A percentile compares a stretch with the other conserved stretches of the same genome.
Evolutionary conservation across 2,888 invertebrate genomes (phyloP).

Genomic region (Agrilus cyanescens): DNA sequence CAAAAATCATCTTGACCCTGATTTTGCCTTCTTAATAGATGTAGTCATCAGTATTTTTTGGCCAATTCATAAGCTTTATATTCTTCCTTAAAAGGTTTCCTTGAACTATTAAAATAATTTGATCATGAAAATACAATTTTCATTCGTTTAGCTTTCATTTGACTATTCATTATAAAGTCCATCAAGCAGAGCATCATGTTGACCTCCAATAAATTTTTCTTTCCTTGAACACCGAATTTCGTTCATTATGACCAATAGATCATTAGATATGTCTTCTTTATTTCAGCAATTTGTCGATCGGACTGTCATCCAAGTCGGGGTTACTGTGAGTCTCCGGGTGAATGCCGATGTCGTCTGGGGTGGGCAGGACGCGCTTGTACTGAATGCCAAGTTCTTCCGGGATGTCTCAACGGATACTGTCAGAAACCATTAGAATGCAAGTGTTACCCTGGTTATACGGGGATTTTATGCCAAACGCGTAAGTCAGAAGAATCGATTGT

Average conservation of each 20-base stretch:
- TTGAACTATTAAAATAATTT: too few species aligned
- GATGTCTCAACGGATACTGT: slow-evolving; percentile 84
- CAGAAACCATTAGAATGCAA: slow-evolving; percentile 82
- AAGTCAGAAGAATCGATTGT: slow-evolving; percentile 31
- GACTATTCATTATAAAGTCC: too few species aligned
- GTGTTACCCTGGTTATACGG: slow-evolving; percentile 85
- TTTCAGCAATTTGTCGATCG: slow-evolving; percentile 70
- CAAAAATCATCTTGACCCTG: too few species aligned
- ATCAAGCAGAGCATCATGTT: too few species aligned
- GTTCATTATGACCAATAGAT: neutral
- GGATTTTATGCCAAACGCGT: slow-evolving; percentile 80
- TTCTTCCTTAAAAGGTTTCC: too few species aligned
- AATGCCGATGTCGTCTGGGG: slow-evolving; percentile 82
- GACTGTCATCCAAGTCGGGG: slow-evolving; percentile 79
- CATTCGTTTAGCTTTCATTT: too few species aligned
- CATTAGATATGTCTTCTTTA: neutral
- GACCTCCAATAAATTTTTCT: too few species aligned
- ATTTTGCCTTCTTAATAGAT: too few species aligned
- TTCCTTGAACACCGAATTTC: too few species aligned
- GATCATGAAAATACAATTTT: too few species aligned
- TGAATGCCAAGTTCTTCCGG: slow-evolving; percentile 78
- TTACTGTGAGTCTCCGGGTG: slow-evolving; percentile 75
- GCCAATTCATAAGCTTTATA: too few species aligned
- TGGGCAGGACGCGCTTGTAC: slow-evolving; percentile 81
- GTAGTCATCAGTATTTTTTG: too few species aligned